Evolutionary conservation across 2,888 invertebrate species (phyloP).

Genomic region (Drosophila diplacantha): DNA sequence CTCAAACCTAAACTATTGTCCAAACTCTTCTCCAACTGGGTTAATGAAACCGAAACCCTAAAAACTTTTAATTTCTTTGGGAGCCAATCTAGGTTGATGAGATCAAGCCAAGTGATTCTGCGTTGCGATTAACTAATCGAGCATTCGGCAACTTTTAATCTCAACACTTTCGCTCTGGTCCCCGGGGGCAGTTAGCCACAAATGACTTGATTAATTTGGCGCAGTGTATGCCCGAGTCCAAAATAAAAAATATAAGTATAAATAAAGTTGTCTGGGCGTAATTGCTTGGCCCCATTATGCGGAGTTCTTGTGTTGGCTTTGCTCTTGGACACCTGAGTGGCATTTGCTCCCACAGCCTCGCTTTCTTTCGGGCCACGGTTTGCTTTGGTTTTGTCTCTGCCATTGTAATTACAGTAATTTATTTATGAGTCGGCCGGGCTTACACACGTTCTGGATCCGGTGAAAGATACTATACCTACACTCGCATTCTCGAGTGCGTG

Average conservation of each 20-base stretch:
- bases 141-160: conserved; percentile 38
- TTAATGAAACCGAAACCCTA: conserved; percentile 54
- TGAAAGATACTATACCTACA: conserved; percentile 15
- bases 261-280: conserved; percentile 66
- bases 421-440: conserved; percentile 48
- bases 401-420: conserved; percentile 59
- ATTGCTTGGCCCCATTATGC: conserved; percentile 64
- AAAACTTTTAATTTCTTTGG: conserved; percentile 41
- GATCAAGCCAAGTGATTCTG: conserved; percentile 14
- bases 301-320: conserved; percentile 46
- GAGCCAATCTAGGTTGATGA: conserved; percentile 30
- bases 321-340: conserved; percentile 54
- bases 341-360: conserved; percentile 69
- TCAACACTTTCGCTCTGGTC: conserved; percentile 54
- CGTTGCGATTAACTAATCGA: conserved; percentile 53
- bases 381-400: conserved; percentile 34
- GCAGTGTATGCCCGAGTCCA: conserved; percentile 47
- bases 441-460: conserved; percentile 53
- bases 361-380: conserved; percentile 51
- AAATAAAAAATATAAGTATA: conserved; percentile 14
- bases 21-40: conserved; percentile 22
- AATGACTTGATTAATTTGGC: conserved; percentile 65
- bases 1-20: conserved; percentile 8
- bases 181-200: conserved; percentile 22
- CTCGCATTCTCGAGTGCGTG: conserved; percentile 36